A percentile compares a stretch with the other conserved stretches of the same genome.
Conservation (phyloP, 2,797 vertebrate species). For the Setipinna tenuifilis region DNA sequence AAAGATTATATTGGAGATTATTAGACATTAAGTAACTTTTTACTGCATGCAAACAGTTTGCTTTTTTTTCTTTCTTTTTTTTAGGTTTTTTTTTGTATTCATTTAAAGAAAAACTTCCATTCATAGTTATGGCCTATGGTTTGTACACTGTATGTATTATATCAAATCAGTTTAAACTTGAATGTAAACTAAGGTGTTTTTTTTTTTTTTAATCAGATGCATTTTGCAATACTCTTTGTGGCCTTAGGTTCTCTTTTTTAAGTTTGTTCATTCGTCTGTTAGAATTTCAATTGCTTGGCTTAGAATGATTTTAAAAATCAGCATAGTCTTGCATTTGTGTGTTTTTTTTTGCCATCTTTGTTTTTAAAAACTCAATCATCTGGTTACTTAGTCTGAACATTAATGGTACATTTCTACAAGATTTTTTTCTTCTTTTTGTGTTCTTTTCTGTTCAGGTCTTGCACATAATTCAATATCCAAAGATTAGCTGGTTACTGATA, state of each 20-base stretch:
- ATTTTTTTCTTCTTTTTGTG: background rate
- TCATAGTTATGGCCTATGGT: background rate
- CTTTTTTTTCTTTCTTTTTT: background rate
- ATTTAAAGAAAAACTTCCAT: background rate
- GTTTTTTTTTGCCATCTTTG: background rate
- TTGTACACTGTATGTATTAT: background rate
- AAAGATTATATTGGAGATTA: conserved; percentile 12
- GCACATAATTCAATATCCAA: background rate
- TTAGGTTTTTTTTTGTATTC: background rate
- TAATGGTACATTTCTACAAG: background rate
- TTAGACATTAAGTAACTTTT: background rate
- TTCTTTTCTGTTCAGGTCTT: background rate
- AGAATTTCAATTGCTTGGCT: background rate
- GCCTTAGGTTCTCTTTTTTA: background rate
- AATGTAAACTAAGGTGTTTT: background rate
- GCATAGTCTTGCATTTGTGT: background rate
- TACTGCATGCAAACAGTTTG: background rate
- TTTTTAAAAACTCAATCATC: background rate
- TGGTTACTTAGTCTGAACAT: background rate
- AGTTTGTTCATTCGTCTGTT: background rate
- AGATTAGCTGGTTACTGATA: background rate
- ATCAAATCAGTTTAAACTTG: conserved; percentile 20
- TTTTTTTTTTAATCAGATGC: conserved; percentile 7
- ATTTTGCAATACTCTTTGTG: conserved; percentile 8
- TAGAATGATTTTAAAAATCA: background rate